A percentile compares a stretch with the other conserved stretches of the same genome.
Evolutionary conservation across 2,888 invertebrate genomes (phyloP).

Genomic region (Rotaria macrura): DNA sequence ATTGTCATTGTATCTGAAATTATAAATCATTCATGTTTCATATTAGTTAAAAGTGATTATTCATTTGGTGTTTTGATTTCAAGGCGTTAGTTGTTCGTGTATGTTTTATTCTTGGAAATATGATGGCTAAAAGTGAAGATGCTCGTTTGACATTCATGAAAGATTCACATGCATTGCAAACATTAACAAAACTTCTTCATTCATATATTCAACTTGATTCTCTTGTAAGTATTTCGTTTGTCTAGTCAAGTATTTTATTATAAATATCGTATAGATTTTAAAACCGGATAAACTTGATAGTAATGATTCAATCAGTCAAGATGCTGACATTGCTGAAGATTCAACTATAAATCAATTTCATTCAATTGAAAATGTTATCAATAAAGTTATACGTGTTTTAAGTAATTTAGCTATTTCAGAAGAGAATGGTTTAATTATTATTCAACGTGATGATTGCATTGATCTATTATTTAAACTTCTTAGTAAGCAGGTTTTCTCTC

Average conservation of each 20-base stretch:
- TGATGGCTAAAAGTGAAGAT: conserved; percentile 66
- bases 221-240: conserved; percentile 38
- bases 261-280: background rate
- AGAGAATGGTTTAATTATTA: conserved; percentile 62
- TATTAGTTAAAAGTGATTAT: too few relatives aligned
- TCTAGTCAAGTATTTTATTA: background rate
- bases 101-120: conserved; percentile 72
- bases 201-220: conserved; percentile 41
- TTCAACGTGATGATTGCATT: conserved; percentile 46
- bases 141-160: conserved; percentile 54
- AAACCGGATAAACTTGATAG: background rate
- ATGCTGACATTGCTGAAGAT: background rate
- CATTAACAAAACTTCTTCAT: conserved; percentile 42
- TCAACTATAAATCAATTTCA: background rate
- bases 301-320: background rate
- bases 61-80: too few relatives aligned
- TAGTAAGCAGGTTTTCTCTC: too few relatives aligned
- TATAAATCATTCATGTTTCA: too few relatives aligned
- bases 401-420: conserved; percentile 72
- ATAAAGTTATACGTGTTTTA: conserved; percentile 62
- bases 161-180: conserved; percentile 42
- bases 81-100: conserved; percentile 64
- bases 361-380: conserved; percentile 51
- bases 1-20: too few relatives aligned
- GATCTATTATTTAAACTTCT: conserved; percentile 45